These are phyloP conservation scores for Nephrotoma guestfalica DNA, from an alignment of 2,888 invertebrate genomes.

Conservation along the genomic window DNA sequence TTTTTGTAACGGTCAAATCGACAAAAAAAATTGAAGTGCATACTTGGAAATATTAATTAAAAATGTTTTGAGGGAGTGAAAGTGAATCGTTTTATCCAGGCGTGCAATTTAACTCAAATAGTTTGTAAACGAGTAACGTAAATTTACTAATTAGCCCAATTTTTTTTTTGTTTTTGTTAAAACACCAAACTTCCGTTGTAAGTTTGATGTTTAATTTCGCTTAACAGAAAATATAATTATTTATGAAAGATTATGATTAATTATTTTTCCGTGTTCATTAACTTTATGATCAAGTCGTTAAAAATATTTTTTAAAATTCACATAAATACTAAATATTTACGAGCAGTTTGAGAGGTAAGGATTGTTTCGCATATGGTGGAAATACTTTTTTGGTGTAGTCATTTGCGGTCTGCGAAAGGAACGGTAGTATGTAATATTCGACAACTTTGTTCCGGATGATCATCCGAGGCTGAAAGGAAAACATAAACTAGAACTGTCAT, in stretches of 20 bases:
- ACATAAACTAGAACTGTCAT: too few species aligned
- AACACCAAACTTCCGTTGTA: not conserved
- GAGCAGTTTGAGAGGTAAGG: too few species aligned
- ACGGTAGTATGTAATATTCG: too few species aligned
- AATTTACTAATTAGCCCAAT: not conserved
- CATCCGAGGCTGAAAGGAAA: too few species aligned
- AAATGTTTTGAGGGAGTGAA: not conserved
- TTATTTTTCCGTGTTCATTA: not conserved
- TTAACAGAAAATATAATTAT: not conserved
- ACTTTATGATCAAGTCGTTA: not conserved
- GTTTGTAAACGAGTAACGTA: not conserved
- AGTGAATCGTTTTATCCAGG: not conserved
- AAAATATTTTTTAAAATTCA: not conserved
- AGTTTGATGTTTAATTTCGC: not conserved
- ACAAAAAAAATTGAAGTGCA: not conserved
- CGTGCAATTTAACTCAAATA: not conserved
- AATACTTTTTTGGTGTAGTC: too few species aligned
- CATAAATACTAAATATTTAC: too few species aligned
- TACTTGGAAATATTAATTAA: not conserved
- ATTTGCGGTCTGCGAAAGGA: too few species aligned
- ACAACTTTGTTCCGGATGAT: too few species aligned
- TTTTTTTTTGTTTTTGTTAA: not conserved
- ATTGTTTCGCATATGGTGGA: too few species aligned
- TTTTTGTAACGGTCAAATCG: not conserved
- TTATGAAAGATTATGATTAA: not conserved